Conservation (phyloP, 2,113 vertebrate genomes). For the Oophaga pumilio region DNA sequence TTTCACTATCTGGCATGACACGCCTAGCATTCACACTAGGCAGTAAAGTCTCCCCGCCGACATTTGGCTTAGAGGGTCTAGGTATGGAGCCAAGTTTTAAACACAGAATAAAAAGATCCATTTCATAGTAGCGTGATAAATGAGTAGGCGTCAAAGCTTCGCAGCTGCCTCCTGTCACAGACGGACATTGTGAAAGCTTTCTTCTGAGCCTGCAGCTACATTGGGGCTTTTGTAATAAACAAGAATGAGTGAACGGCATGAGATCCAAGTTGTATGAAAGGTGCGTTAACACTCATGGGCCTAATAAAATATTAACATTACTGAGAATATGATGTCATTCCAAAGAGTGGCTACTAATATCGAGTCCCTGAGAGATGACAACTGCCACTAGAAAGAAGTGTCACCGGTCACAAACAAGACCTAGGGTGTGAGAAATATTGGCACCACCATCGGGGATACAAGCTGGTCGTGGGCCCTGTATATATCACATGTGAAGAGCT, state of each 20-base stretch:
- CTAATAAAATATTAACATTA: slow-evolving; percentile 21
- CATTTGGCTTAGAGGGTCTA: background rate
- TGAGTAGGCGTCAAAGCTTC: slow-evolving; percentile 28
- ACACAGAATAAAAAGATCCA: slow-evolving; percentile 29
- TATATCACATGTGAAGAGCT: too few relatives aligned
- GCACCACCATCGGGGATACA: too few relatives aligned
- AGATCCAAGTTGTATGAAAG: slow-evolving; percentile 11
- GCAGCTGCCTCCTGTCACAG: slow-evolving; percentile 45
- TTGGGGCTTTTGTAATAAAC: slow-evolving; percentile 39
- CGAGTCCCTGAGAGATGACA: background rate
- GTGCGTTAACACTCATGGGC: slow-evolving; percentile 18
- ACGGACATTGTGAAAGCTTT: slow-evolving; percentile 34
- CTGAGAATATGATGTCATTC: background rate
- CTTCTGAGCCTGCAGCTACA: slow-evolving; percentile 16
- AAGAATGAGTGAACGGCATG: background rate
- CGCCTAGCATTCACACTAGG: background rate
- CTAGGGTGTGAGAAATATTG: background rate
- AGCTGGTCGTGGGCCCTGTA: background rate
- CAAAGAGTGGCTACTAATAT: background rate
- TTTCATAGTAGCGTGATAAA: slow-evolving; percentile 18
- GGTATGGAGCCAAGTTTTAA: background rate
- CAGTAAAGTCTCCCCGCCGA: background rate
- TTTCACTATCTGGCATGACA: background rate
- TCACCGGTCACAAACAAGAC: background rate
- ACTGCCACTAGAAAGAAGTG: too few relatives aligned